Conservation (phyloP, 2,888 invertebrate species). For the Standfussiana lucernea region DNA sequence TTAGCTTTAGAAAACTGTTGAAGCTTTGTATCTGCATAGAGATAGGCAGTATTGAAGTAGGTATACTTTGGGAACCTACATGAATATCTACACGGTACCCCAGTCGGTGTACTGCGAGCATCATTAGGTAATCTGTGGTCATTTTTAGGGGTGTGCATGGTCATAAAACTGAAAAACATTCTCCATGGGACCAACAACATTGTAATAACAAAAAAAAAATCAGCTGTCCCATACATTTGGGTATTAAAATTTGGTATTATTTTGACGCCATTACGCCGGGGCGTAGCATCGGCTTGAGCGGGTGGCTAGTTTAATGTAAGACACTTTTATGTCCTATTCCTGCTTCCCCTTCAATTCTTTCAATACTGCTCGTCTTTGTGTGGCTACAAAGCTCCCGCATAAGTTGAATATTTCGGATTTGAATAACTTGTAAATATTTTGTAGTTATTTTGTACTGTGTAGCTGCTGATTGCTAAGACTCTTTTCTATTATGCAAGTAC, state of each 20-base stretch:
- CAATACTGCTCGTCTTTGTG: neutral
- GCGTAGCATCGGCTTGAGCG: neutral
- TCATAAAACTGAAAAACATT: neutral
- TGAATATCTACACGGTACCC: neutral
- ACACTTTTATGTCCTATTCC: neutral
- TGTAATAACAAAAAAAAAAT: neutral
- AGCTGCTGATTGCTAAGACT: neutral
- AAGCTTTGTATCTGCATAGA: neutral
- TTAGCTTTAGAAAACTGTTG: constrained; percentile 3
- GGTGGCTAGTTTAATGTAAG: neutral
- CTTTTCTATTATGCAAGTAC: neutral
- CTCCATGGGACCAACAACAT: neutral
- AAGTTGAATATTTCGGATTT: constrained; percentile 20
- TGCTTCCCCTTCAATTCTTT: neutral
- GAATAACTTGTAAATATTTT: constrained; percentile 10
- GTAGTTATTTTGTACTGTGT: constrained; percentile 10
- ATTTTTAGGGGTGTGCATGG: neutral
- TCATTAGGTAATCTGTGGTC: neutral
- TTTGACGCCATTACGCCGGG: neutral
- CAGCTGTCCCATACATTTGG: neutral
- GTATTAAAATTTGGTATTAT: neutral
- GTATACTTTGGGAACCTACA: neutral
- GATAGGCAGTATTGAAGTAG: neutral
- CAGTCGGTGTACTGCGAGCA: neutral
- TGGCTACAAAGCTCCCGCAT: neutral